Conservation (phyloP, 2,888 invertebrate genomes). For the Hydriomena furcata region DNA sequence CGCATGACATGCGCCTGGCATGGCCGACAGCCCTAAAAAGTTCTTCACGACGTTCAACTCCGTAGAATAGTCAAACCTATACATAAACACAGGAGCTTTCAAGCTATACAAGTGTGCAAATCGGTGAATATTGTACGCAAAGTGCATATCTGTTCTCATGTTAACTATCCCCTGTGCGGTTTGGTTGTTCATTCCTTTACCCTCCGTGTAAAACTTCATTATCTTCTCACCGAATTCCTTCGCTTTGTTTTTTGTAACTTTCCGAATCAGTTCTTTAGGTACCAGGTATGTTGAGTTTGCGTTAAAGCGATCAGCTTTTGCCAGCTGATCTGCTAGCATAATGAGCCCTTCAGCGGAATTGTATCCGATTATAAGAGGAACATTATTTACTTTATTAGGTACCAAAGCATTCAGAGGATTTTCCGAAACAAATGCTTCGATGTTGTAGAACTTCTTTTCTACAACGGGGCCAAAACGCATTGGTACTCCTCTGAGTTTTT, state of each 20-base stretch:
- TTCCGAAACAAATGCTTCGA: slow-evolving; percentile 53
- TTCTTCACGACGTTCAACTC: slow-evolving; percentile 60
- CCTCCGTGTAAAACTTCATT: slow-evolving; percentile 52
- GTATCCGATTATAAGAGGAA: slow-evolving; percentile 60
- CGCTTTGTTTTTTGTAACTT: slow-evolving; percentile 40
- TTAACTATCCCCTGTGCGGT: slow-evolving; percentile 43
- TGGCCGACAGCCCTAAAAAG: slow-evolving; percentile 35
- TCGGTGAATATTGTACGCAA: slow-evolving; percentile 52
- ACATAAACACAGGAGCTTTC: slow-evolving; percentile 50
- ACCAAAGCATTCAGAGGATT: slow-evolving; percentile 48
- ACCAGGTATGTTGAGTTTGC: slow-evolving; percentile 50
- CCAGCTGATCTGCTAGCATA: slow-evolving; percentile 40
- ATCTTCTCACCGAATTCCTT: slow-evolving; percentile 52
- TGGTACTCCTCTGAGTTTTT: slow-evolving; percentile 52
- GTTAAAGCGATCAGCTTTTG: slow-evolving; percentile 46
- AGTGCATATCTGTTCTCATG: slow-evolving; percentile 52
- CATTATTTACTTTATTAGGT: slow-evolving; percentile 46
- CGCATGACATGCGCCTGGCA: slow-evolving; percentile 69
- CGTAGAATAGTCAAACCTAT: slow-evolving; percentile 56
- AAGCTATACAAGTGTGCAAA: slow-evolving; percentile 50
- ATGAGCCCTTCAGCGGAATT: slow-evolving; percentile 60
- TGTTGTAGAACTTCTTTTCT: slow-evolving; percentile 52
- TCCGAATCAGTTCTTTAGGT: slow-evolving; percentile 50
- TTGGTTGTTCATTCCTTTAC: slow-evolving; percentile 42
- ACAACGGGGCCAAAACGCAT: slow-evolving; percentile 58